Evolutionary conservation across 2,113 vertebrate genomes (phyloP), one percentile per base, ranked within the genome.

Genomic region (Polyodon spathula): DNA sequence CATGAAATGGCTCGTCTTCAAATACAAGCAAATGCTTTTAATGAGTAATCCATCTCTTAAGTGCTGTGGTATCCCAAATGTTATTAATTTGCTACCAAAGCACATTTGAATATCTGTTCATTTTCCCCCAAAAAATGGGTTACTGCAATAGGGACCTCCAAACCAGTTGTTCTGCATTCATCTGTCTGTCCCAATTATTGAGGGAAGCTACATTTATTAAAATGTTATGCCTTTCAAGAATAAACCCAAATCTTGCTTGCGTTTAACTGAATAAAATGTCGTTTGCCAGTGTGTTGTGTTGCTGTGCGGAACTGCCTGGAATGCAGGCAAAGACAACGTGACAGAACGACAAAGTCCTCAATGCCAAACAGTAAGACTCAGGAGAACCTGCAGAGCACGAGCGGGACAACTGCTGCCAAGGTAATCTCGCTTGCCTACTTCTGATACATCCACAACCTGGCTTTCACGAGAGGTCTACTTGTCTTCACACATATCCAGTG

Each of bases 291-390:
- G 74, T 99, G 96, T 58, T 99, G 96, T 75, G 92, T 97, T 73
- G 93, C 95, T 64, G 93, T 98, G 64, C 87, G 90, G 72, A 98
- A 90, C 78, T 98, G 95, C 75, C 83, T 98, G 59, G 93, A 97
- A 64, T 97, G 93, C 72, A 89, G 96, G 40, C 93, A 94, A 60
- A 88, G 91, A 58, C 93, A 93, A 70, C 88, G 88, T 66, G 89
- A 94, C 64, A 79, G 90, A 17, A 84, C 85, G 16, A 80, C 69
- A 65, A 91, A 86, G 65, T 73, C 82, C 0, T 81, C 81, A 3
- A 56, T 90, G 60, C 82, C 82, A 59, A 80, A 80, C 62, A 84
- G 80, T 62, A 96, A 93, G 78, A 69, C 85, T 68, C 95, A 86
- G 71, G 96, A 98, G 1, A 79, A 76, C 42, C 76, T 90, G 50